phyloP scores from a whole-genome alignment of 2,888 invertebrate species.

The Dolichopus griseipennis region DNA sequence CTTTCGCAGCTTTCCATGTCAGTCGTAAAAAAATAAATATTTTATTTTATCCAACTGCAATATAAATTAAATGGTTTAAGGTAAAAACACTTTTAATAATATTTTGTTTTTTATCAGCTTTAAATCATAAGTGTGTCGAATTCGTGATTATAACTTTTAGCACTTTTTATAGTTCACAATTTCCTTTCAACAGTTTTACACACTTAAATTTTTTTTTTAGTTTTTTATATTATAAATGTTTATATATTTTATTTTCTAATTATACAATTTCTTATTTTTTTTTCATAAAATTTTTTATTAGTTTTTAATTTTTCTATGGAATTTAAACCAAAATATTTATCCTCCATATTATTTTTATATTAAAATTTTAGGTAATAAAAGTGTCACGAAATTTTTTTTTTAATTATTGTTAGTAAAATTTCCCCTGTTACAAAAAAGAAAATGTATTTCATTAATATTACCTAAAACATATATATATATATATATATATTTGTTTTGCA shows the following conservation, averaged over 20 bases:
- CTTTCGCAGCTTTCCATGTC: no score
- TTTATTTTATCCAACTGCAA: no score
- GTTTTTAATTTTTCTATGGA: background rate
- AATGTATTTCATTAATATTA: no score
- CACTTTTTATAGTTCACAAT: background rate
- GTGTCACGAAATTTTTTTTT: background rate
- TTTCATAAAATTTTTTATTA: background rate
- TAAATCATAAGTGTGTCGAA: background rate
- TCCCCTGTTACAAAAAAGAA: no score
- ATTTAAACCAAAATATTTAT: background rate
- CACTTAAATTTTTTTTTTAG: background rate
- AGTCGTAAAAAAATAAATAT: no score
- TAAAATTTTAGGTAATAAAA: background rate
- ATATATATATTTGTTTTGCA: no score
- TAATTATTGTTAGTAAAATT: no score
- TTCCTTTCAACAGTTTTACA: background rate
- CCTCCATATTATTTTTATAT: background rate
- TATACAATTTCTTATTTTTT: background rate
- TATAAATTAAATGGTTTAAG: no score
- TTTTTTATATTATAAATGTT: no score
- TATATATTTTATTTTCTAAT: no score
- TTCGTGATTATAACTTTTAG: conserved; percentile 1
- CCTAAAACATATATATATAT: no score
- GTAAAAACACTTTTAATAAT: background rate
- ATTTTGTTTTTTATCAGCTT: background rate